Evolutionary conservation across 1,140 invertebrate genomes (phyloP).

Genomic region (Plutomurus gul): DNA sequence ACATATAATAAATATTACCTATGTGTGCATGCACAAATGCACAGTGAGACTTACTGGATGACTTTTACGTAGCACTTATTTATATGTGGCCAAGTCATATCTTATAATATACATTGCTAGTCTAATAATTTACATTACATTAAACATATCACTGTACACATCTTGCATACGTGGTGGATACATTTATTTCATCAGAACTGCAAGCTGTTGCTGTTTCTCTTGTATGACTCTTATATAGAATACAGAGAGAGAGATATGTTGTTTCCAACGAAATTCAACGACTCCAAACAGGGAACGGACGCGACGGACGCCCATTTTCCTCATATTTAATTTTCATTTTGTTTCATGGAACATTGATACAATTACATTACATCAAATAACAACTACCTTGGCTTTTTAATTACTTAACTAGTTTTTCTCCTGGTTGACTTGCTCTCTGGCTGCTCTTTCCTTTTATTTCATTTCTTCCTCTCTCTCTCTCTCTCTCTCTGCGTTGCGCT

Average conservation of each 20-base stretch:
- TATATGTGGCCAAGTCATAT: not conserved
- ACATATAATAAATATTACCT: too few species aligned
- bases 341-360: slow-evolving; percentile 40
- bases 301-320: slow-evolving; percentile 19
- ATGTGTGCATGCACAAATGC: too few species aligned
- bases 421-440: not conserved
- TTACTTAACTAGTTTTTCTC: slow-evolving; percentile 48
- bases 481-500: too few species aligned
- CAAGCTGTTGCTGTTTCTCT: slow-evolving; percentile 8
- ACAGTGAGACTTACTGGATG: too few species aligned
- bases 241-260: too few species aligned
- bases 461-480: not conserved
- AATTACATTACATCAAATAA: slow-evolving; percentile 43
- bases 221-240: too few species aligned
- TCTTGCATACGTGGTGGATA: not conserved
- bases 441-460: not conserved
- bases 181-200: not conserved
- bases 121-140: not conserved
- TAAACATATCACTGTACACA: not conserved
- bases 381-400: slow-evolving; percentile 41
- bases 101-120: not conserved
- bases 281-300: not conserved
- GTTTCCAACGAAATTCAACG: too few species aligned
- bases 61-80: not conserved
- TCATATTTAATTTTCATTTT: slow-evolving; percentile 47